Conservation (phyloP, 2,888 invertebrate species). For the Choreutis nemorana region DNA sequence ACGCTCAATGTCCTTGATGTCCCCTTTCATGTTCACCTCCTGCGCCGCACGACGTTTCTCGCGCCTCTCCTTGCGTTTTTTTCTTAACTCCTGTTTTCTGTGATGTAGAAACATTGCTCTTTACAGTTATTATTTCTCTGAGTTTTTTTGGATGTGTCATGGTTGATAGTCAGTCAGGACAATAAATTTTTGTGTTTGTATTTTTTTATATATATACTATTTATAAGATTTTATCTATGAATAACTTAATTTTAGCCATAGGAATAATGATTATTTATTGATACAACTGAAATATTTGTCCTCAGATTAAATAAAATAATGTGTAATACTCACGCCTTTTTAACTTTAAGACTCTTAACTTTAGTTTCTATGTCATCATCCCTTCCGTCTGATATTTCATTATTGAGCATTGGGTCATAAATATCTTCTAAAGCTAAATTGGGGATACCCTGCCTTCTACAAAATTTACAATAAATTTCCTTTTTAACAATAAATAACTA, state of each 20-base stretch:
- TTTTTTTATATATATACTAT: conserved; percentile 5
- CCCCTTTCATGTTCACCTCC: conserved; percentile 47
- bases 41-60: conserved; percentile 38
- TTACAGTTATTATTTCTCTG: no score
- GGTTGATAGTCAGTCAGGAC: no score
- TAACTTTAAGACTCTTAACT: conserved; percentile 33
- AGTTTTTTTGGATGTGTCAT: no score
- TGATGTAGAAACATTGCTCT: no score
- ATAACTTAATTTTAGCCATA: no score
- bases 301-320: neutral
- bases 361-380: conserved; percentile 22
- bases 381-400: conserved; percentile 29
- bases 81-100: conserved; percentile 34
- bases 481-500: conserved; percentile 1
- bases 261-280: no score
- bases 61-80: conserved; percentile 35
- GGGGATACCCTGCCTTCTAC: conserved; percentile 31
- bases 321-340: conserved; percentile 39
- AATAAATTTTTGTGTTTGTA: no score
- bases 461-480: conserved; percentile 7
- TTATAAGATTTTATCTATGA: conserved; percentile 1
- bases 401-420: conserved; percentile 30
- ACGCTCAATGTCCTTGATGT: conserved; percentile 37
- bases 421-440: conserved; percentile 47
- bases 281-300: no score